phyloP scores from a whole-genome alignment of 2,113 vertebrate species.

The Silurus glanis region DNA sequence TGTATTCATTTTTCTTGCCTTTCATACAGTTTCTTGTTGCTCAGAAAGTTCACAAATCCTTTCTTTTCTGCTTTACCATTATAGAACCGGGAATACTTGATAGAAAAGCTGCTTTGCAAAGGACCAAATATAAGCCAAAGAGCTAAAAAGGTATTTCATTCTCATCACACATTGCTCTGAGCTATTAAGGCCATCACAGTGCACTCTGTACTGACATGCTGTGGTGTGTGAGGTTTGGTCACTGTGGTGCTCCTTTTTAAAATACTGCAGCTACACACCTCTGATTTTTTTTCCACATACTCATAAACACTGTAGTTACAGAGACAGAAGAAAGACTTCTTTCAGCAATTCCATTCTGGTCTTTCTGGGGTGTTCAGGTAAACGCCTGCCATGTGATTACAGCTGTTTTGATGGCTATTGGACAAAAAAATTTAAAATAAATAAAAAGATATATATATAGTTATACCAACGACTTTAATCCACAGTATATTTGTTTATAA shows the following conservation, averaged over 20 bases:
- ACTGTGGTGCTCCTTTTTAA: conserved; percentile 43
- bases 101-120: conserved; percentile 90
- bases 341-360: conserved; percentile 17
- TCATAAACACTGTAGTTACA: conserved; percentile 12
- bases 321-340: conserved; percentile 12
- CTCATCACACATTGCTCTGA: conserved; percentile 24
- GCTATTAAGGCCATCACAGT: conserved; percentile 41
- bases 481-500: not conserved
- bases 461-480: not conserved
- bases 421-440: not conserved
- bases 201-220: conserved; percentile 55
- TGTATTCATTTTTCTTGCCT: not conserved
- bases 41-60: conserved; percentile 33
- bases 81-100: conserved; percentile 95
- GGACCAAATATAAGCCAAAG: conserved; percentile 93
- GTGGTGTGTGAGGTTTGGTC: conserved; percentile 22
- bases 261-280: conserved; percentile 45
- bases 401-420: not conserved
- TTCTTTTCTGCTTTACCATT: conserved; percentile 64
- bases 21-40: conserved; percentile 19
- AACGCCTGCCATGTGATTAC: not conserved
- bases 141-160: conserved; percentile 88
- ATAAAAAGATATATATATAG: not conserved
- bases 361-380: conserved; percentile 13
- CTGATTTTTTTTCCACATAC: conserved; percentile 13